A percentile compares a stretch with the other conserved stretches of the same genome.
Conservation (phyloP, 2,113 vertebrate species). For the Neofelis nebulosa region DNA sequence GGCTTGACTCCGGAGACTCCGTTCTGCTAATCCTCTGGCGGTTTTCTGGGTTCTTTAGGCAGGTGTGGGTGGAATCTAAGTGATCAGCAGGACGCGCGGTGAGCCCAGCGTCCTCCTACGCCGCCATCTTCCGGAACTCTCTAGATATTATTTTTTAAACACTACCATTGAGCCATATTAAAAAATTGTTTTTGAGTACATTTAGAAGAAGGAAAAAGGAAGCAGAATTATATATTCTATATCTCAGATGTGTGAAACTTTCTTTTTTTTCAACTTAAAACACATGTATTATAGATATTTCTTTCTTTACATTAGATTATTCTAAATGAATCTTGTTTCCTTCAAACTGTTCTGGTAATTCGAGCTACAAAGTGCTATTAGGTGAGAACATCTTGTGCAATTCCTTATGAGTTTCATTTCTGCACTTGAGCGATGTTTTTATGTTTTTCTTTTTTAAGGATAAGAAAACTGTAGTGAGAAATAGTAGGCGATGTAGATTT, state of each 20-base stretch:
- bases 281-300: not conserved
- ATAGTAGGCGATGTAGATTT: not conserved
- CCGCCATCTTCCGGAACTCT: too few species aligned
- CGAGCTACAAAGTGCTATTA: not conserved
- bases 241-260: not conserved
- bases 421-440: not conserved
- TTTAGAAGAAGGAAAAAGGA: not conserved
- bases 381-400: not conserved
- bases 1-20: too few species aligned
- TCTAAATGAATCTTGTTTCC: not conserved
- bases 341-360: conserved; percentile 23
- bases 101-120: too few species aligned
- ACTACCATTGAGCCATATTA: not conserved
- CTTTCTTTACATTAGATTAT: not conserved
- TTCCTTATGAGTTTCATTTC: not conserved
- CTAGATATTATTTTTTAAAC: not conserved
- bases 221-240: not conserved
- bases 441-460: not conserved
- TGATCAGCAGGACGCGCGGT: too few species aligned
- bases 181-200: not conserved
- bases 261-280: not conserved
- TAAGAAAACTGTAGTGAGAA: not conserved
- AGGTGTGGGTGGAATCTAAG: too few species aligned
- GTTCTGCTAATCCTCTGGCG: too few species aligned
- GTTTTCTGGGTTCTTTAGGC: too few species aligned